phyloP scores from a whole-genome alignment of 2,888 invertebrate species.

The Embidobia sp. region DNA sequence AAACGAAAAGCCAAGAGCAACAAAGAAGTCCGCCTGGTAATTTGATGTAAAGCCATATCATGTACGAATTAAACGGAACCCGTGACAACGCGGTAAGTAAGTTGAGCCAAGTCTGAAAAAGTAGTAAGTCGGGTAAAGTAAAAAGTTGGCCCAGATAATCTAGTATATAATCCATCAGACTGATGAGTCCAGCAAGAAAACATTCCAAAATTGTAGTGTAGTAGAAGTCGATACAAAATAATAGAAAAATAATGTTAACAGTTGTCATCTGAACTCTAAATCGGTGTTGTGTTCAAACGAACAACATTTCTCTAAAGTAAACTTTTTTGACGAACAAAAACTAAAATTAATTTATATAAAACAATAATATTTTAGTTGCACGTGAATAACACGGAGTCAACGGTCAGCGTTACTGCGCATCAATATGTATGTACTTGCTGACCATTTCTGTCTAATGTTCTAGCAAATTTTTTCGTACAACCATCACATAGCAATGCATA shows the following conservation, averaged over 20 bases:
- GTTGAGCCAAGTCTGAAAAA: slow-evolving; percentile 53
- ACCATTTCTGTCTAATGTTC: no score
- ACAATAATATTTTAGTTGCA: no score
- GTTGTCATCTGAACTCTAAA: slow-evolving; percentile 10
- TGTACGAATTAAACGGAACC: slow-evolving; percentile 52
- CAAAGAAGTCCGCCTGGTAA: slow-evolving; percentile 29
- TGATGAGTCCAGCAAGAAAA: slow-evolving; percentile 26
- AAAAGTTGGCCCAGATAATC: slow-evolving; percentile 52
- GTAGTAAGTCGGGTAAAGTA: slow-evolving; percentile 37
- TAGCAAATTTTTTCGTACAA: no score
- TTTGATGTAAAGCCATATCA: slow-evolving; percentile 57
- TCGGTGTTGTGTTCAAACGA: no score
- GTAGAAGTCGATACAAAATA: slow-evolving; percentile 6
- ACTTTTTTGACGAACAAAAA: no score
- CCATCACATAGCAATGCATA: no score
- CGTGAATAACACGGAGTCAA: no score
- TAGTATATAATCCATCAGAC: slow-evolving; percentile 50
- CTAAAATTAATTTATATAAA: no score
- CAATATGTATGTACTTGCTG: no score
- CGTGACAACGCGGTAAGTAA: slow-evolving; percentile 57
- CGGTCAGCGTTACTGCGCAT: no score
- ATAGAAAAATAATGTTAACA: slow-evolving; percentile 36
- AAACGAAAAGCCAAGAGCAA: slow-evolving; percentile 1
- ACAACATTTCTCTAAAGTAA: no score
- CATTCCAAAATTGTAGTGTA: slow-evolving; percentile 11